Percentiles rank a stretch among this genome's conserved stretches.
Evolutionary conservation across 2,888 invertebrate species (phyloP).

Genomic region (Drosophila cognata): DNA sequence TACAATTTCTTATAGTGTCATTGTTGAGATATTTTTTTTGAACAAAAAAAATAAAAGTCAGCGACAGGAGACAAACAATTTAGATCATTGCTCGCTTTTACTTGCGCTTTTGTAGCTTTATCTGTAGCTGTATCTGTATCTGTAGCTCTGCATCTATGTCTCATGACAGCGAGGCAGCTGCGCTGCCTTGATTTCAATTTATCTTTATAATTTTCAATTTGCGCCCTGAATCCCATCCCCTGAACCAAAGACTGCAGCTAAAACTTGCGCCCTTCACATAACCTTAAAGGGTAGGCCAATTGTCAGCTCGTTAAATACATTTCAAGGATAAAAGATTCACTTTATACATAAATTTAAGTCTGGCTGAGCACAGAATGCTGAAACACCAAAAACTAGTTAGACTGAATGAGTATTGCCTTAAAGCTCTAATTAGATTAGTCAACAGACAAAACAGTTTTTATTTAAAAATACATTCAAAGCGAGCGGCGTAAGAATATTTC

Average conservation of each 20-base stretch:
- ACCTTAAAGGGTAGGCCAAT: neutral
- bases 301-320: neutral
- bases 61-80: conserved; percentile 48
- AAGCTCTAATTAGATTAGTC: neutral
- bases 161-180: conserved; percentile 44
- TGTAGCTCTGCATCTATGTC: conserved; percentile 15
- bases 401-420: neutral
- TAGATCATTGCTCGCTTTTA: conserved; percentile 65
- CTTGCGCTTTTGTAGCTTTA: conserved; percentile 47
- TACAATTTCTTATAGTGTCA: conserved; percentile 58
- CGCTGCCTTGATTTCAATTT: conserved; percentile 67
- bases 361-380: neutral
- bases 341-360: neutral
- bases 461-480: neutral
- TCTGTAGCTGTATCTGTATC: conserved; percentile 21
- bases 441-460: neutral
- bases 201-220: conserved; percentile 75
- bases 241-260: conserved; percentile 10
- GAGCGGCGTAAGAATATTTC: neutral
- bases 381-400: neutral
- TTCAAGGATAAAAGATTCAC: neutral
- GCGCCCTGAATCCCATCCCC: conserved; percentile 46
- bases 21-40: conserved; percentile 46
- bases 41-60: conserved; percentile 34
- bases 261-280: conserved; percentile 27